A percentile compares a stretch with the other conserved stretches of the same genome.
Evolutionary conservation across 1,140 invertebrate species (phyloP).

Genomic region (Monochamus saltuarius): DNA sequence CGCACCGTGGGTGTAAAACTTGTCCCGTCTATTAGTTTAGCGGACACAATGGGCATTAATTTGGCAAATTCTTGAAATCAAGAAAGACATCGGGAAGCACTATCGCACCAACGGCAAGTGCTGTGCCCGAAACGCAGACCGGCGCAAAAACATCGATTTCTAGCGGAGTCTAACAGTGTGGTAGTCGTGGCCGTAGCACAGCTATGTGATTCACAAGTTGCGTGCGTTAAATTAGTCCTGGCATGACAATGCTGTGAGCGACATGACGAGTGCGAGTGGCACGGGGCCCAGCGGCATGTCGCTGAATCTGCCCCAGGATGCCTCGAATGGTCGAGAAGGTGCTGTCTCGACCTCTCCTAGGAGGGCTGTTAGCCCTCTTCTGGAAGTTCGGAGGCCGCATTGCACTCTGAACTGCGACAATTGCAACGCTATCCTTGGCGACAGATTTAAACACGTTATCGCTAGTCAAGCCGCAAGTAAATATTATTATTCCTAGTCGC

Average conservation of each 20-base stretch:
- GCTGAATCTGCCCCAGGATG: constrained; percentile 53
- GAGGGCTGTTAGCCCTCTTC: constrained; percentile 65
- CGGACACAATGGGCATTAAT: no score
- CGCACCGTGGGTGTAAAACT: no score
- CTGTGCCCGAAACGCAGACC: constrained; percentile 23
- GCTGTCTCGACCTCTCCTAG: constrained; percentile 58
- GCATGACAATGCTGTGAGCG: not conserved
- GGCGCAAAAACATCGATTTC: constrained; percentile 41
- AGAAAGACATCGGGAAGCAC: not conserved
- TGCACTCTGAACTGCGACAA: constrained; percentile 72
- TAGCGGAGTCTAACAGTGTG: constrained; percentile 22
- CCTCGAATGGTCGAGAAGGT: constrained; percentile 45
- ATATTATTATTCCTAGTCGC: constrained; percentile 26
- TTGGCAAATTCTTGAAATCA: not conserved
- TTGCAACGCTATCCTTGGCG: constrained; percentile 67
- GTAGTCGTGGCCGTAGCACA: not conserved
- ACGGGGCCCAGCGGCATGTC: constrained; percentile 50
- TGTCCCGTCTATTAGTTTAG: no score
- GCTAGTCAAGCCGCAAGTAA: constrained; percentile 52
- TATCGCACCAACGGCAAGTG: constrained; percentile 9
- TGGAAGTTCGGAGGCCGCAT: constrained; percentile 67
- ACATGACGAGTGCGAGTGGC: constrained; percentile 6
- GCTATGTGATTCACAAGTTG: no score
- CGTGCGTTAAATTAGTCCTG: no score
- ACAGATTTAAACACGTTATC: constrained; percentile 61